A percentile compares a stretch with the other conserved stretches of the same genome.
phyloP scores from a whole-genome alignment of 1,140 invertebrate genomes.

The Lanistes nyassanus region DNA sequence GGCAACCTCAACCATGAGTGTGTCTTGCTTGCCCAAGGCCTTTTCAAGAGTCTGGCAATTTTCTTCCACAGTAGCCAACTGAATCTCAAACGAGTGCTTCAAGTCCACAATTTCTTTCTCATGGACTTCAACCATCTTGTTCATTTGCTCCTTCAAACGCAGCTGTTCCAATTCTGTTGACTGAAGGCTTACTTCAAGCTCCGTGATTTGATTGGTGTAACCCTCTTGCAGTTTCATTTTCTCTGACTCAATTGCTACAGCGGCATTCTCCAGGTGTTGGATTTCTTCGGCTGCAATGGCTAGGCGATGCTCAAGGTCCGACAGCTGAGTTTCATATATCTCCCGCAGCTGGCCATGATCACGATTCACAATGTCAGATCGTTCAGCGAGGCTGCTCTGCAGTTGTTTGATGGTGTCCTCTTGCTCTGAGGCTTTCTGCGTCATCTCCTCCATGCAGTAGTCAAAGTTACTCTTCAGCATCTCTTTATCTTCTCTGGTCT shows the following conservation, averaged over 20 bases:
- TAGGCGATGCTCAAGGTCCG: conserved; percentile 38
- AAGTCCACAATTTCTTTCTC: conserved; percentile 29
- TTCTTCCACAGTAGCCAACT: conserved; percentile 33
- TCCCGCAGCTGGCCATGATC: conserved; percentile 30
- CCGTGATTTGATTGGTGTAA: conserved; percentile 28
- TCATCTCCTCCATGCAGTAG: conserved; percentile 40
- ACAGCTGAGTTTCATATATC: conserved; percentile 38
- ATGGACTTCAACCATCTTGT: conserved; percentile 23
- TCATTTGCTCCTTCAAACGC: conserved; percentile 29
- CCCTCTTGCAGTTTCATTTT: conserved; percentile 24
- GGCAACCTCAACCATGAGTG: conserved; percentile 10
- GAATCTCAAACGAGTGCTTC: conserved; percentile 33
- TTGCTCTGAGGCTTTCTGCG: conserved; percentile 25
- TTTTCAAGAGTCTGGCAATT: conserved; percentile 32
- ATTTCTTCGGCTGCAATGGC: conserved; percentile 26
- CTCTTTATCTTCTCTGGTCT: conserved; percentile 30
- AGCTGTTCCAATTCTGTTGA: conserved; percentile 27
- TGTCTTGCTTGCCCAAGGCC: conserved; percentile 20
- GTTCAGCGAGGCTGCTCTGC: conserved; percentile 26
- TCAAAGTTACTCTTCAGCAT: conserved; percentile 43
- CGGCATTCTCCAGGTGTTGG: conserved; percentile 25
- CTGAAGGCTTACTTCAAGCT: conserved; percentile 31
- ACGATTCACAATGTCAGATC: conserved; percentile 26
- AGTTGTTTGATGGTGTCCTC: conserved; percentile 27
- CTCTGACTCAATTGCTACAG: conserved; percentile 19